Base-by-base conservation (phyloP, 2,888 invertebrate genomes). In the Ormyrus thymus region DNA sequence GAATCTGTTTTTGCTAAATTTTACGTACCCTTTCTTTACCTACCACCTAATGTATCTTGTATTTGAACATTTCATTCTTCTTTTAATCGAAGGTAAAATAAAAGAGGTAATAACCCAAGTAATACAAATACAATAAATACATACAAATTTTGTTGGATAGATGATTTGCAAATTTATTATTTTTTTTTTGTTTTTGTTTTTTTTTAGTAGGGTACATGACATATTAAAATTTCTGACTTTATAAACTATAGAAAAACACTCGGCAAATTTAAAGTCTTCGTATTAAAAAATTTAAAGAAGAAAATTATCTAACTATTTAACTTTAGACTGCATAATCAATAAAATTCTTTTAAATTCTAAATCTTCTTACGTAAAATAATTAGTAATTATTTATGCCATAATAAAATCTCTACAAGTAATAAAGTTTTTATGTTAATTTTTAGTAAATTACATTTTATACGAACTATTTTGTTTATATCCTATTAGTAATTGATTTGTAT, bases 1-100 rank as follows among this genome's bases (percentile, higher is more conserved):
- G 48, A 71, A 48, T 77, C n/a, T 9, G 9, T 55, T 50, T 65
- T 51, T 50, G 6, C 8, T 5, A 73, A 73, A 56, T 15, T 29
- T 75, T 79, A 79, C 79, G 15, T 79, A 79, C 75, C 75, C 61
- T 65, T 56, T 59, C 65, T 70, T 70, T 79, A 79, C 71, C 70
- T 79, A 61, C 59, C 71, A 70, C 64, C 59, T 43, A 68, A 70
- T 58, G 59, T 66, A 73, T 48, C 58, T 56, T 46, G 8, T 46
- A 48, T 65, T 46, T 68, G 43, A 53, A 58, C 45, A 56, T 56
- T 66, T 55, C 15, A 55, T 46, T 56, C 53, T 53, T 58, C 15
- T 65, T 43, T 11, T 50, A 68, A 48, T 50, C 3, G 29, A 29
- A 46, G n/a, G 15, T 50, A 70, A 9, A 46, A 55, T 29, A 45